Evolutionary conservation across 1,140 invertebrate species (phyloP), one percentile per base, ranked within the genome.

Genomic region (Adelges cooleyi): DNA sequence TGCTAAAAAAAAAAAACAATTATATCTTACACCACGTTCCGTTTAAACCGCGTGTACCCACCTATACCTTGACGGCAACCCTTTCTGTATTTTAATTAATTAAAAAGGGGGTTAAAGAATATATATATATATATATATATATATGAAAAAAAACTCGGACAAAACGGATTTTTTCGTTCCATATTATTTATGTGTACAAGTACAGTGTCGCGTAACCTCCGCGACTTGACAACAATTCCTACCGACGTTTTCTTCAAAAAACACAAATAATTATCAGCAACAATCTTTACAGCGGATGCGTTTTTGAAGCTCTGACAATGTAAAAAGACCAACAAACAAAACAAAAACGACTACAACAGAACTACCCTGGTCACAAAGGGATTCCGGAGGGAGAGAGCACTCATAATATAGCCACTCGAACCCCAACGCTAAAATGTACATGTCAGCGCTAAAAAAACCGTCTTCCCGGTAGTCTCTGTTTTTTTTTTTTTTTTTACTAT

Each of bases 211-310:
- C 40, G 54, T 44, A 40, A 54, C 38, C 15, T 20, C 27, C n/a
- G 42, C 17, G 23, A 15, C 44, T 62, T 62, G 56, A 62, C 40
- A 42, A 48, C 18, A 48, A 62, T 46, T 27, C 46, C 56, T 10
- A 44, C 40, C 42, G 56, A 62, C 56, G 22, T 62, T 29, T 46
- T 56, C 9, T 33, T 8, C 13, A 33, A 48, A 29, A 62, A 11
- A 53, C 33, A 18, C 33, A 54, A 18, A 62, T 46, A 62, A 48
- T 46, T 62, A 62, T 62, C 56, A 33, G 56, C 13, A 33, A 62
- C 22, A 46, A 62, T 62, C 56, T 62, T 62, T 62, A 62, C 56
- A 48, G 56, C 42, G 56, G 25, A 48, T 62, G 56, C 40, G 33
- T 62, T 59, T 22, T 62, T 48, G 42, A 48, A 59, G 56, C 42